Evolutionary conservation across 2,888 invertebrate genomes (phyloP).

Genomic region (Papilio demoleus): DNA sequence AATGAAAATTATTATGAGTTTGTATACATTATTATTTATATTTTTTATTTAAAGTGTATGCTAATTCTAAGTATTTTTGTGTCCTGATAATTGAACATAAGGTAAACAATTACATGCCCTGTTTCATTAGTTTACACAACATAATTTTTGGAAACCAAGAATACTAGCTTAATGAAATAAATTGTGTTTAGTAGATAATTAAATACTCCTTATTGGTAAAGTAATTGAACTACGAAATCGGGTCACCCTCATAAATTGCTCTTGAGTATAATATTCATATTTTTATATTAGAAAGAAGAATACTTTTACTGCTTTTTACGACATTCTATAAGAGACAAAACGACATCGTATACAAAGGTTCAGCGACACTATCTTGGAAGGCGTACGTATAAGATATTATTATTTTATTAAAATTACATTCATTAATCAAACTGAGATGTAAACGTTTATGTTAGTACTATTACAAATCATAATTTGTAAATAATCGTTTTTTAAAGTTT

Average conservation of each 20-base stretch:
- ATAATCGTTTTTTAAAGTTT: too few species aligned
- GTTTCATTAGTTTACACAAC: too few species aligned
- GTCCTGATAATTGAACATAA: too few species aligned
- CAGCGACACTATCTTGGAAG: conserved; percentile 44
- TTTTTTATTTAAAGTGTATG: neutral
- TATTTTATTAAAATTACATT: conserved; percentile 48
- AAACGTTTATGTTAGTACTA: conserved; percentile 45
- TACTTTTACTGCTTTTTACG: conserved; percentile 25
- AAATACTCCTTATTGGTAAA: too few species aligned
- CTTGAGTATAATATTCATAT: neutral
- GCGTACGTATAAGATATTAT: conserved; percentile 44
- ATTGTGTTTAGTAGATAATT: too few species aligned
- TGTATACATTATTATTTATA: neutral
- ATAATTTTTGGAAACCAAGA: too few species aligned
- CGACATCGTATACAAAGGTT: conserved; percentile 44
- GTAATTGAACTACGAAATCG: too few species aligned
- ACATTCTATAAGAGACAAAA: conserved; percentile 31
- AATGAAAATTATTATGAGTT: neutral
- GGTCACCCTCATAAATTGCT: too few species aligned
- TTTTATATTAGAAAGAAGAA: conserved; percentile 26
- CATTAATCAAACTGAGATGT: conserved; percentile 46
- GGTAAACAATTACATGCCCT: too few species aligned
- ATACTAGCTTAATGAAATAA: too few species aligned
- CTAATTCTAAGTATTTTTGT: too few species aligned
- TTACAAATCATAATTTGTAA: neutral